phyloP scores from a whole-genome alignment of 2,113 vertebrate species.

The Amblyornis subalaris region DNA sequence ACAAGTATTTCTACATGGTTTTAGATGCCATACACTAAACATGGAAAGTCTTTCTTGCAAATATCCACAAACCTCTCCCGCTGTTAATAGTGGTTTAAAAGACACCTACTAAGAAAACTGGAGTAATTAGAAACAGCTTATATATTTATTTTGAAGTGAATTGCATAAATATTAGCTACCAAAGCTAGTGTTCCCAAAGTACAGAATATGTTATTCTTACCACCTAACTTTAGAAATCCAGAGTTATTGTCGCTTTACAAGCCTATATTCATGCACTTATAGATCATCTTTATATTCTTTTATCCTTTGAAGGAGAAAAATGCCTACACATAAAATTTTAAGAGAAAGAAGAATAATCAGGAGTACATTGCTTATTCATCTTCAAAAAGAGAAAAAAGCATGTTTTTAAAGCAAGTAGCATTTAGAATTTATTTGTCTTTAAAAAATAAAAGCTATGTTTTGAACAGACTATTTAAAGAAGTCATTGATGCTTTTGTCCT shows the following conservation, averaged over 20 bases:
- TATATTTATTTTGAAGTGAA: background rate
- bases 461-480: background rate
- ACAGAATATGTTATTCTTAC: background rate
- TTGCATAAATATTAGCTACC: background rate
- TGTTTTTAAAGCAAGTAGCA: background rate
- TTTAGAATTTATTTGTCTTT: background rate
- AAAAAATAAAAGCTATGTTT: background rate
- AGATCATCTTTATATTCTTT: background rate
- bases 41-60: background rate
- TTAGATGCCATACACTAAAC: background rate
- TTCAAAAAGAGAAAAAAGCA: background rate
- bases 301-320: background rate
- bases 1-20: rapidly evolving
- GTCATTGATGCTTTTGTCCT: background rate
- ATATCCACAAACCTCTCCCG: background rate
- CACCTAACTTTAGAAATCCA: background rate
- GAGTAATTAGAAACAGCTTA: background rate
- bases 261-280: background rate
- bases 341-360: background rate
- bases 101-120: background rate
- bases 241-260: background rate
- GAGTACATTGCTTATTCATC: background rate
- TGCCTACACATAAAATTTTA: background rate
- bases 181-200: background rate
- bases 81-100: background rate